These are phyloP conservation scores for Tonatia bakeri DNA, from an alignment of 2,113 vertebrate species.

Conservation along the genomic window DNA sequence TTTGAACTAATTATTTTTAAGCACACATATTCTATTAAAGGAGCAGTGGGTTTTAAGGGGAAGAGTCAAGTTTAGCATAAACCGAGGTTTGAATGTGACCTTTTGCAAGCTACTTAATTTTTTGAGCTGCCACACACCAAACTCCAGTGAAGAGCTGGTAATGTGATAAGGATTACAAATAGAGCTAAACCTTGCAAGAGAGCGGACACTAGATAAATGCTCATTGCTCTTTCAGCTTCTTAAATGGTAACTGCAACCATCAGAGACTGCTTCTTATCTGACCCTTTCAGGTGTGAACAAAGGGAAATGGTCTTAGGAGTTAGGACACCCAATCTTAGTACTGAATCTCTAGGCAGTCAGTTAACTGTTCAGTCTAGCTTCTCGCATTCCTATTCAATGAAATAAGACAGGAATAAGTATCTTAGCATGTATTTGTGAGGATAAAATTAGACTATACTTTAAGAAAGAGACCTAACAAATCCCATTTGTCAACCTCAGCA, in stretches of 20 bases:
- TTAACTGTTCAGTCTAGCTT: neutral
- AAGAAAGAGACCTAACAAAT: neutral
- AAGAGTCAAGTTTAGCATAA: neutral
- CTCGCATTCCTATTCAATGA: neutral
- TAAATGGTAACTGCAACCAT: neutral
- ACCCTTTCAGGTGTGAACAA: neutral
- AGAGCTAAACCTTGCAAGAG: neutral
- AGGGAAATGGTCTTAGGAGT: neutral
- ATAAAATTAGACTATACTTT: neutral
- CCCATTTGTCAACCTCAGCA: neutral
- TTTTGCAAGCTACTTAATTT: neutral
- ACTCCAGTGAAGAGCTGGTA: neutral
- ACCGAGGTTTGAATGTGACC: neutral
- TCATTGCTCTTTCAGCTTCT: neutral
- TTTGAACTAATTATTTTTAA: neutral
- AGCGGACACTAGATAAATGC: accelerated
- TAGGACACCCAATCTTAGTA: neutral
- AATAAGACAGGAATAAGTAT: neutral
- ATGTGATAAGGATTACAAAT: neutral
- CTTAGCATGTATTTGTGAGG: neutral
- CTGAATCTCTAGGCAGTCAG: neutral
- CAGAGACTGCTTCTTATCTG: neutral
- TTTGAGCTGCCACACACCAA: neutral
- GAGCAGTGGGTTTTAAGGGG: neutral
- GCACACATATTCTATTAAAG: neutral